Evolutionary conservation across 2,113 vertebrate species (phyloP), one percentile per base, ranked within the genome.

Genomic region (Hypomesus transpacificus): DNA sequence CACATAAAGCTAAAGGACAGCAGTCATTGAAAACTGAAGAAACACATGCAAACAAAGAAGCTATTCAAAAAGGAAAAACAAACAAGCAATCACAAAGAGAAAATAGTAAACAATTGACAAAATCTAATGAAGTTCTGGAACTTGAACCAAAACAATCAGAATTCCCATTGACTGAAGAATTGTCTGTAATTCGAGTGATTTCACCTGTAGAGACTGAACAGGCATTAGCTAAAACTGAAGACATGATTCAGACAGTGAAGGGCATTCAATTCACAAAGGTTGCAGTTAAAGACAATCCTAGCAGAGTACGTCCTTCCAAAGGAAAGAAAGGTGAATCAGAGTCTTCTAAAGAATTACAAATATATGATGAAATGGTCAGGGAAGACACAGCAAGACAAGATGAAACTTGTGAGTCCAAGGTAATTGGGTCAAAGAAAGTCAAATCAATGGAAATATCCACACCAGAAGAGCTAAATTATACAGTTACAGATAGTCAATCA

Each of bases 131-230:
- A 7, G 9, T 46, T 46, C 39, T 46, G 39, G 39, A 46, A 46
- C 7, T 9, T 46, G 39, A 46, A 13, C 39, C 39, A 9, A 46
- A 14, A 17, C 58, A 51, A 58, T 4, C 16, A 20, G 68, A 20
- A 16, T 22, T 20, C 24, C 11, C 34, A 61, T 20, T 22, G 3
- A 51, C 52, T 22, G 31, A 73, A 63, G 54, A 64, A 24, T 28
- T 71, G 58, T 51, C 56, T 11, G 54, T 71, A 67, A 70, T 52
- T 18, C 68, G 66, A 65, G 73, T 65, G 14, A 18, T 3, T 34
- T 39, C 31, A 20, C 65, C 39, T 50, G 66, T 18, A 61, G 54
- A 68, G 58, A 24, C 56, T 68, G 26, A 1, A 4, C 24, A 20
- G n/a, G 57, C 28, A 34, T 31, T 54, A 34, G 13, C 54, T 9